Conservation (phyloP, 2,888 invertebrate genomes). For the Miltochrista miniata region DNA sequence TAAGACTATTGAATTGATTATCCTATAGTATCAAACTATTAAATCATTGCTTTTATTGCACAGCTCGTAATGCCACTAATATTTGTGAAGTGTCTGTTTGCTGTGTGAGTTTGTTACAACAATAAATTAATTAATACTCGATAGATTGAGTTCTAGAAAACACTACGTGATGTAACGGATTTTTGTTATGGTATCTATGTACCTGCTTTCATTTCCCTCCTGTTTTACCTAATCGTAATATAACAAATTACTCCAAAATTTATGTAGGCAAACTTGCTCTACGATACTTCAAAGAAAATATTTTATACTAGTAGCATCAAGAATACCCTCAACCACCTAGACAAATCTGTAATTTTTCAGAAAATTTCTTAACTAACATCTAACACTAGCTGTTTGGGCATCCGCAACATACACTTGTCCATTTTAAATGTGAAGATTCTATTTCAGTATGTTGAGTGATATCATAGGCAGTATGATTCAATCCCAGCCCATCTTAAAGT, state of each 20-base stretch:
- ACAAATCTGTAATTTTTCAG: no score
- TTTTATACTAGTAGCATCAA: no score
- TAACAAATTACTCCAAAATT: no score
- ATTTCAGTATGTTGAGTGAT: conserved; percentile 1
- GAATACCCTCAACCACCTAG: no score
- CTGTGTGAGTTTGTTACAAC: not conserved
- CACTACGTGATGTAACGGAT: not conserved
- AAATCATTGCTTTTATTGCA: no score
- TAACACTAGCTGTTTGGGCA: no score
- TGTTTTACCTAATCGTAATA: not conserved
- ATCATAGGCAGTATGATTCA: conserved; percentile 2
- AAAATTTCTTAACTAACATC: no score
- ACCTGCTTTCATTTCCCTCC: not conserved
- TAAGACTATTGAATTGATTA: no score
- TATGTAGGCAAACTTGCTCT: no score
- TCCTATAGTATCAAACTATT: no score
- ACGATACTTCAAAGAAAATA: no score
- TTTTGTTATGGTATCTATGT: not conserved
- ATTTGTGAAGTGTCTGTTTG: not conserved
- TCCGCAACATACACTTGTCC: not conserved
- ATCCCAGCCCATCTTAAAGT: not conserved
- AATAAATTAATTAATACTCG: not conserved
- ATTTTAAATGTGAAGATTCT: not conserved
- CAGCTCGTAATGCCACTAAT: no score
- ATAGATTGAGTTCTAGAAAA: not conserved